A percentile compares a stretch with the other conserved stretches of the same genome.
Evolutionary conservation across 92 coral and sea anemone species (phyloP).

Genomic region (Paramuricea clavata): DNA sequence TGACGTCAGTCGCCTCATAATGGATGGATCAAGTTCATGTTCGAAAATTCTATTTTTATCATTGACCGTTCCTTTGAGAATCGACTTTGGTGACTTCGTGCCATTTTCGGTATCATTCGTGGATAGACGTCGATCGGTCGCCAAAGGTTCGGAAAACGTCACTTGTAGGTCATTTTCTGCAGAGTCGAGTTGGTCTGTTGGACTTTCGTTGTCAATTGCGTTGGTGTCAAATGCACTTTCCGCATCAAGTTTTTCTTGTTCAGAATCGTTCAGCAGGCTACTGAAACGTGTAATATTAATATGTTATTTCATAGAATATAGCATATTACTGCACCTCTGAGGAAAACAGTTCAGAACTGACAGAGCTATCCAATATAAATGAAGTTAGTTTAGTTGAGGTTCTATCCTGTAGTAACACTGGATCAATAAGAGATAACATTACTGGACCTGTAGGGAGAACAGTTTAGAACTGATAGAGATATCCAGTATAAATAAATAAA

Average conservation of each 20-base stretch:
- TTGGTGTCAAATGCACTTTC: neutral
- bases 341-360: too few species aligned
- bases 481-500: too few species aligned
- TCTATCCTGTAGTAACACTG: too few species aligned
- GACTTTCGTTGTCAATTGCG: neutral
- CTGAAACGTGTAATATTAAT: neutral
- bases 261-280: neutral
- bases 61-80: slow-evolving; percentile 5
- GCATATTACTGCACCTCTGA: too few species aligned
- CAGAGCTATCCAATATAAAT: too few species aligned
- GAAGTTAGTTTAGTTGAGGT: too few species aligned
- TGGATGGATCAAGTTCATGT: slow-evolving; percentile 27
- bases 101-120: neutral
- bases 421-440: too few species aligned
- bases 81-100: slow-evolving; percentile 5
- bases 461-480: too few species aligned
- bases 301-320: too few species aligned
- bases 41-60: slow-evolving; percentile 10
- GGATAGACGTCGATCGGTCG: slow-evolving; percentile 1
- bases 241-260: neutral
- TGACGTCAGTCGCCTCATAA: slow-evolving; percentile 1
- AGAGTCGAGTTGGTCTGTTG: neutral
- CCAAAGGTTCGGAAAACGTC: slow-evolving; percentile 40
- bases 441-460: too few species aligned
- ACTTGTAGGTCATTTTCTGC: slow-evolving; percentile 14